Evolutionary conservation across 2,113 vertebrate species (phyloP).

Genomic region (Prietella phreatophila): DNA sequence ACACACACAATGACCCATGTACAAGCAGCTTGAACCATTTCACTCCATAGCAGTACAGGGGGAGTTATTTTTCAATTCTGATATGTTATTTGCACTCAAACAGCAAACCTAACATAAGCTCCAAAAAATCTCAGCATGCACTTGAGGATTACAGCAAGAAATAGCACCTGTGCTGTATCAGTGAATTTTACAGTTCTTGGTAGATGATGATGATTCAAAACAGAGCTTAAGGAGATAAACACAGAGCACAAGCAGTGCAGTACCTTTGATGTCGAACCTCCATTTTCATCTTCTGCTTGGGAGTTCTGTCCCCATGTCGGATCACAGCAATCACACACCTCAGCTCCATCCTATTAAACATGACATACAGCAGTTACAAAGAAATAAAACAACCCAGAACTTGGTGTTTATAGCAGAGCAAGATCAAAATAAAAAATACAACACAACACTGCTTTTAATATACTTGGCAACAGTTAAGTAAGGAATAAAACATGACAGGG

Average conservation of each 20-base stretch:
- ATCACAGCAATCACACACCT: constrained; percentile 89
- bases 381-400: neutral
- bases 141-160: neutral
- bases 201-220: neutral
- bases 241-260: too few species aligned
- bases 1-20: constrained; percentile 7
- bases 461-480: neutral
- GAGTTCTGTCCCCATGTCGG: constrained; percentile 86
- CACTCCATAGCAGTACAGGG: neutral
- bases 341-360: constrained; percentile 83
- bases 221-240: neutral
- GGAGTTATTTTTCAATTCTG: neutral
- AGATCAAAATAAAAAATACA: neutral
- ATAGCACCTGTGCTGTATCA: neutral
- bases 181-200: neutral
- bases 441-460: neutral
- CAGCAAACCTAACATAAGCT: neutral
- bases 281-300: constrained; percentile 95
- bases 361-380: constrained; percentile 15
- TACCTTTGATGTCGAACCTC: constrained; percentile 85
- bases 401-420: neutral
- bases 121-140: neutral
- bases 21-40: neutral
- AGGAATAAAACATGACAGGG: neutral
- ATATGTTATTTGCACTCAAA: neutral